Evolutionary conservation across 2,113 vertebrate genomes (phyloP).

Genomic region (Taurulus bubalis): DNA sequence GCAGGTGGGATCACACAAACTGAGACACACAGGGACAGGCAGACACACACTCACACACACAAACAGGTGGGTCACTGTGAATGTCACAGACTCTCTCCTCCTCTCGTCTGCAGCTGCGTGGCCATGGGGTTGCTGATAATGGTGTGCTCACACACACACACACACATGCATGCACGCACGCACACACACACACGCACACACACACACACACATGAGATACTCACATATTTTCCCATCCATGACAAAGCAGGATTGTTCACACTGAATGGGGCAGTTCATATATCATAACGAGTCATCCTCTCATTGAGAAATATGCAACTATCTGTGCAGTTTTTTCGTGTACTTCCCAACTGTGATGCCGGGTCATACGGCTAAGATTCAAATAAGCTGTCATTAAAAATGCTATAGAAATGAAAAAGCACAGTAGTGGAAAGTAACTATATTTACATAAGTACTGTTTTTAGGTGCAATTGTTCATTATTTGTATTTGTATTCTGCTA

Average conservation of each 20-base stretch:
- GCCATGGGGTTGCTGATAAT: conserved; percentile 49
- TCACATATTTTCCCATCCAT: conserved; percentile 57
- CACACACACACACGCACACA: conserved; percentile 19
- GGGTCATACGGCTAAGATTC: not conserved
- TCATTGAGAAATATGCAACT: conserved; percentile 33
- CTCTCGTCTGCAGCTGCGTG: conserved; percentile 62
- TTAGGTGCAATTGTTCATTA: not conserved
- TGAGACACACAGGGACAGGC: conserved; percentile 40
- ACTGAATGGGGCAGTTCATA: conserved; percentile 36
- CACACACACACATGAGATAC: conserved; percentile 25
- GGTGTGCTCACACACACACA: conserved; percentile 8
- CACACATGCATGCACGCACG: conserved; percentile 12
- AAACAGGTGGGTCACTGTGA: conserved; percentile 60
- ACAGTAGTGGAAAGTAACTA: not conserved
- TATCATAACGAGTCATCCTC: conserved; percentile 8
- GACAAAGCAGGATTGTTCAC: conserved; percentile 61
- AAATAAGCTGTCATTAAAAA: not conserved
- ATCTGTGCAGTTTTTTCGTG: not conserved
- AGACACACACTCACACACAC: conserved; percentile 24
- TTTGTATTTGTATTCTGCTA: not conserved
- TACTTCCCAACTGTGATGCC: not conserved
- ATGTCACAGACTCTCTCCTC: conserved; percentile 48
- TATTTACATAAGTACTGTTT: not conserved
- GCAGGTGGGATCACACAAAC: conserved; percentile 57
- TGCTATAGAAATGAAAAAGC: no score